A percentile compares a stretch with the other conserved stretches of the same genome.
These are phyloP conservation scores for Deilephila porcellus DNA, from an alignment of 2,888 invertebrate species.

Conservation along the genomic window DNA sequence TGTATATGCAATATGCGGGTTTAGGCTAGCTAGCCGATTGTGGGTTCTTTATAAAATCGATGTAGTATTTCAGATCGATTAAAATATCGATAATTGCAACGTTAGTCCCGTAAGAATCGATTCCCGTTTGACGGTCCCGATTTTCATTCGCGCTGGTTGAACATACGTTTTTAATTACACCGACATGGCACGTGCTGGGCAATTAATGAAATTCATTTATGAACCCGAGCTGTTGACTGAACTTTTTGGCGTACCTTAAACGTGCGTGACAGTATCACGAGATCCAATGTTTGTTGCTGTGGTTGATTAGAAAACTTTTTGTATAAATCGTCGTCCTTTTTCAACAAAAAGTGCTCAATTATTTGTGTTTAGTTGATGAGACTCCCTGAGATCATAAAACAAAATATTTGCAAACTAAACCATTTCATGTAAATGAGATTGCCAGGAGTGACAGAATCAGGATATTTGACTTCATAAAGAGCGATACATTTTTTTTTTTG, in stretches of 20 bases:
- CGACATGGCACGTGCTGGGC: constrained; percentile 1
- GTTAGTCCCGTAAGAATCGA: not conserved
- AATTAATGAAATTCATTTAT: constrained; percentile 22
- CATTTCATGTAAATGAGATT: too few species aligned
- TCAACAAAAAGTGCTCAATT: not conserved
- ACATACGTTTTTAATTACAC: constrained; percentile 21
- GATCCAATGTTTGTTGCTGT: not conserved
- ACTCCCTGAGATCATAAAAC: too few species aligned
- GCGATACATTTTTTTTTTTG: too few species aligned
- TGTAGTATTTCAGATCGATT: not conserved
- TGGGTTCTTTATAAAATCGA: not conserved
- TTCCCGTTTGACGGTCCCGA: not conserved
- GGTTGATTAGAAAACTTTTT: constrained; percentile 9
- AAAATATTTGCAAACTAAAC: too few species aligned
- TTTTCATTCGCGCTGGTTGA: not conserved
- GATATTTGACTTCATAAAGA: too few species aligned
- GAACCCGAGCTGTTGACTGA: not conserved
- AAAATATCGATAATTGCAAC: not conserved
- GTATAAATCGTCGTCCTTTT: not conserved
- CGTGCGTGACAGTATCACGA: not conserved
- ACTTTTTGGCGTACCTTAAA: not conserved
- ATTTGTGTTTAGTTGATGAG: not conserved
- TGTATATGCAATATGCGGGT: too few species aligned
- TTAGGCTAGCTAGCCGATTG: too few species aligned
- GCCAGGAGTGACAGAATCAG: too few species aligned